A percentile compares a stretch with the other conserved stretches of the same genome.
phyloP scores from a whole-genome alignment of 2,797 vertebrate genomes.

The Ctenopoma multispine region DNA sequence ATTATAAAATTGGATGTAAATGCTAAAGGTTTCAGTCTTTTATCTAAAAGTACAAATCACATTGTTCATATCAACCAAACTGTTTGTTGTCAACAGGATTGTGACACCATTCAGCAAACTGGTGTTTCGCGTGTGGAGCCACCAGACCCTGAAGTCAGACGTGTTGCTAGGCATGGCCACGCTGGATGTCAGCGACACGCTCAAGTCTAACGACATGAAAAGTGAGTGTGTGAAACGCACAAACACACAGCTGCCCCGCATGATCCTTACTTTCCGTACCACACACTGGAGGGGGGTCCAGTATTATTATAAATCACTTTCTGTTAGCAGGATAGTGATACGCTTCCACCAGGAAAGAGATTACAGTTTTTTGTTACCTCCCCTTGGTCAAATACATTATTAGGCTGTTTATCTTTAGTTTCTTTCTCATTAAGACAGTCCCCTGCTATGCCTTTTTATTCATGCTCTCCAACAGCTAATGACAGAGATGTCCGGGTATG shows the following conservation, averaged over 20 bases:
- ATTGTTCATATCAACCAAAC: background rate
- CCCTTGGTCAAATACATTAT: no score
- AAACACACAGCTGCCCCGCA: background rate
- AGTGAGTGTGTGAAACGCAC: slow-evolving; percentile 83
- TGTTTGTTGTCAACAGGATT: slow-evolving; percentile 85
- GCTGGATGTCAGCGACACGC: slow-evolving; percentile 93
- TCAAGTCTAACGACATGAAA: slow-evolving; percentile 97
- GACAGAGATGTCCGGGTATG: background rate
- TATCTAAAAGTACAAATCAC: background rate
- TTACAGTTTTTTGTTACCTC: no score
- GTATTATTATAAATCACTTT: no score
- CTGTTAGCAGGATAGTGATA: no score
- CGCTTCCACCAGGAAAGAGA: no score
- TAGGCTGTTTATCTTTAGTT: slow-evolving; percentile 13
- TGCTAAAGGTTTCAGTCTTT: background rate
- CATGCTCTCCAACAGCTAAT: slow-evolving; percentile 30
- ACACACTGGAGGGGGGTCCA: no score
- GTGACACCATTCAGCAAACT: slow-evolving; percentile 97
- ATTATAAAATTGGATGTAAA: background rate
- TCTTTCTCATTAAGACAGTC: slow-evolving; percentile 53
- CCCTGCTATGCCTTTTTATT: slow-evolving; percentile 13
- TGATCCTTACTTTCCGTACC: background rate
- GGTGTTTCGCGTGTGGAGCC: slow-evolving; percentile 96
- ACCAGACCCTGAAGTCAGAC: slow-evolving; percentile 97
- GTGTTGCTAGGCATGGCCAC: slow-evolving; percentile 91